Percentiles rank a stretch among this genome's conserved stretches.
These are phyloP conservation scores for Lasius platythorax DNA, from an alignment of 2,888 invertebrate species.

Conservation along the genomic window DNA sequence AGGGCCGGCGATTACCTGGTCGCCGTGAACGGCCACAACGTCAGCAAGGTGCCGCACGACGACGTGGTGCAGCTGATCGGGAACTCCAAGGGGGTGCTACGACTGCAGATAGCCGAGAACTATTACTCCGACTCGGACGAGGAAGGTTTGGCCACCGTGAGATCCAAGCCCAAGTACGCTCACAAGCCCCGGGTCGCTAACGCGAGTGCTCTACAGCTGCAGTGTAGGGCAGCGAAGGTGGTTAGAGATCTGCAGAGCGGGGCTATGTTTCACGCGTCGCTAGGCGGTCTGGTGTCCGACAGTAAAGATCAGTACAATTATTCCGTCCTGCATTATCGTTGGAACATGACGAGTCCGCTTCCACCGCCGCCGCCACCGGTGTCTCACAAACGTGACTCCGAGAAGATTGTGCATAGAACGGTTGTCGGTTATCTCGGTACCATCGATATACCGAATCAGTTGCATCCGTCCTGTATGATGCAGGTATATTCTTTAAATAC, in stretches of 20 bases:
- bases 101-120: slow-evolving; percentile 95
- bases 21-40: slow-evolving; percentile 96
- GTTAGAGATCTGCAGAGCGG: slow-evolving; percentile 87
- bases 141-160: slow-evolving; percentile 88
- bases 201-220: slow-evolving; percentile 78
- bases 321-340: slow-evolving; percentile 81
- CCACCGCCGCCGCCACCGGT: slow-evolving; percentile 85
- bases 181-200: slow-evolving; percentile 86
- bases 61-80: slow-evolving; percentile 97
- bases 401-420: slow-evolving; percentile 91
- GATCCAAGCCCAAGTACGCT: slow-evolving; percentile 88
- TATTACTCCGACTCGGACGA: slow-evolving; percentile 95
- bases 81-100: slow-evolving; percentile 93
- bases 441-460: slow-evolving; percentile 96
- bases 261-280: slow-evolving; percentile 86
- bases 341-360: slow-evolving; percentile 84
- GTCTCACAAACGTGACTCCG: slow-evolving; percentile 82
- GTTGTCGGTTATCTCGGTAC: slow-evolving; percentile 98
- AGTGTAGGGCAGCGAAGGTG: slow-evolving; percentile 86
- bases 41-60: slow-evolving; percentile 96
- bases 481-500: slow-evolving; percentile 83
- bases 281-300: slow-evolving; percentile 65
- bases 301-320: slow-evolving; percentile 80
- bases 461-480: slow-evolving; percentile 91
- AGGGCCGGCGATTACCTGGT: slow-evolving; percentile 97